These are phyloP conservation scores for Melanerpes formicivorus DNA, from an alignment of 2,113 vertebrate genomes.

Conservation along the genomic window DNA sequence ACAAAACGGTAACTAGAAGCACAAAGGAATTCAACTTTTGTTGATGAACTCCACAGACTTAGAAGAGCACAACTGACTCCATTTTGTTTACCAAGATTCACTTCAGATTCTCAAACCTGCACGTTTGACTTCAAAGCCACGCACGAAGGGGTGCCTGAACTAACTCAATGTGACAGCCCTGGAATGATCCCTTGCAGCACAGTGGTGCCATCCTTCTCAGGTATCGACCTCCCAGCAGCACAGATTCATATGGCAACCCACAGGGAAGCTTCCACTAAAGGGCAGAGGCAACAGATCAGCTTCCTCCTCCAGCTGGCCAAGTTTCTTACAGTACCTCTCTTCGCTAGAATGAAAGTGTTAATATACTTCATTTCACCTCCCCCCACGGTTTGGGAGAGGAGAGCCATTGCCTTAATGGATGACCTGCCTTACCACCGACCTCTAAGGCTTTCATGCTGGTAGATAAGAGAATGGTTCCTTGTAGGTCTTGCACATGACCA, in stretches of 20 bases:
- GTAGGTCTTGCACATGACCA: neutral
- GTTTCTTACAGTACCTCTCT: neutral
- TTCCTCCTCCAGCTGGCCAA: neutral
- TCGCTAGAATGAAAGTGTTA: neutral
- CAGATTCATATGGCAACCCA: neutral
- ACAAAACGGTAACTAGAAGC: neutral
- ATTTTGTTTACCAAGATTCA: neutral
- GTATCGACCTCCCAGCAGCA: neutral
- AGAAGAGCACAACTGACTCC: neutral
- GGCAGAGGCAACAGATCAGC: neutral
- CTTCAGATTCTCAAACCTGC: neutral
- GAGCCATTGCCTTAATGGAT: neutral
- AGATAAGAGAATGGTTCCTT: conserved; percentile 35
- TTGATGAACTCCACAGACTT: neutral
- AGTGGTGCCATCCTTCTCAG: conserved; percentile 29
- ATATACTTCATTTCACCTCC: neutral
- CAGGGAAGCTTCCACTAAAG: conserved; percentile 19
- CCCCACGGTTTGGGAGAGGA: neutral
- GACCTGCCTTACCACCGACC: neutral
- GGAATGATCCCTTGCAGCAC: neutral
- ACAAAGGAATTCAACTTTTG: neutral
- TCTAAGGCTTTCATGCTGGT: conserved; percentile 18
- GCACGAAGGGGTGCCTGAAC: neutral
- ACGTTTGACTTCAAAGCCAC: conserved; percentile 22
- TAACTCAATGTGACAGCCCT: conserved; percentile 8